phyloP scores from a whole-genome alignment of 2,888 invertebrate genomes.

The Drosophila formosana region DNA sequence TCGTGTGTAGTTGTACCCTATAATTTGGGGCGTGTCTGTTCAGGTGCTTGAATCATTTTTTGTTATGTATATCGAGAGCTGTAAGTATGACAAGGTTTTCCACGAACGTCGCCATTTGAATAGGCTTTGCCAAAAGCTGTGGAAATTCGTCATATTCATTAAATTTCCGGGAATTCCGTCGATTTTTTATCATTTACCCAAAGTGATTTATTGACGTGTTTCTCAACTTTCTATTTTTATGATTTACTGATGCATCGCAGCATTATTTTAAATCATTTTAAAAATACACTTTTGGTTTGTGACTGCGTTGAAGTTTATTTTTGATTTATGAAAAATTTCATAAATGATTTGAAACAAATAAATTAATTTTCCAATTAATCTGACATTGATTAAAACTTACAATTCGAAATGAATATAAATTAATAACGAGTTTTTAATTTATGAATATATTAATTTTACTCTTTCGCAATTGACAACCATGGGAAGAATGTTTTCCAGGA shows the following conservation, averaged over 20 bases:
- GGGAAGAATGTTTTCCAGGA: no score
- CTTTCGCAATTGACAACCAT: no score
- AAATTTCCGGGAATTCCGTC: not conserved
- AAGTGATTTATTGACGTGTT: not conserved
- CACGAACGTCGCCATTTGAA: conserved; percentile 2
- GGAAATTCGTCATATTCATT: conserved; percentile 5
- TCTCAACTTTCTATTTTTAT: not conserved
- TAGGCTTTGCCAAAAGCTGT: conserved; percentile 2
- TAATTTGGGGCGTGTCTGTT: conserved; percentile 40
- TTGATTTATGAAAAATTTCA: no score
- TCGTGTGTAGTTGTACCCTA: conserved; percentile 41
- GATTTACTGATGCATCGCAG: not conserved
- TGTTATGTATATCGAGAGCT: not conserved
- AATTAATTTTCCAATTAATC: not conserved
- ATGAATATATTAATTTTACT: no score
- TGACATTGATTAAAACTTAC: not conserved
- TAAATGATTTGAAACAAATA: not conserved
- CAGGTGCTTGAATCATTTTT: conserved; percentile 2
- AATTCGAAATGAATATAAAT: not conserved
- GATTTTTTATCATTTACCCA: not conserved
- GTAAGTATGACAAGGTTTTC: conserved; percentile 12
- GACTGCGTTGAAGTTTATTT: not conserved
- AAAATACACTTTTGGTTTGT: not conserved
- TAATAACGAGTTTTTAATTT: not conserved
- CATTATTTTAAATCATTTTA: not conserved